Evolutionary conservation across 2,113 vertebrate species (phyloP).

Genomic region (Sarotherodon lohbergeri): DNA sequence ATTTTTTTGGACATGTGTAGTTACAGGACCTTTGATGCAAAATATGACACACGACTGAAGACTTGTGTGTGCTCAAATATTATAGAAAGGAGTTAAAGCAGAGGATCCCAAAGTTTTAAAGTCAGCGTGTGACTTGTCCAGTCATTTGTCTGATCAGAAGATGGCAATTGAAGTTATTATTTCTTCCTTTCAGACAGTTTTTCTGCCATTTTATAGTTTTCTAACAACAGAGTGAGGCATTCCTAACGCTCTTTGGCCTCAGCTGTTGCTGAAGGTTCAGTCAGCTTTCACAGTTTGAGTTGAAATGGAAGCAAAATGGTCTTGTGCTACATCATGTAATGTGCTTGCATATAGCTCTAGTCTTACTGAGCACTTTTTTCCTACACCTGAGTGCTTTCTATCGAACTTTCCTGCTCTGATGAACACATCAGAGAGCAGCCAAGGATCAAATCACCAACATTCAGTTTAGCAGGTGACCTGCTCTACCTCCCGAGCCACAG

Average conservation of each 20-base stretch:
- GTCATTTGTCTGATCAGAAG: background rate
- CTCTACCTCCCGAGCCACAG: background rate
- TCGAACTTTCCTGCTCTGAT: background rate
- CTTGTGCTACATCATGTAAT: background rate
- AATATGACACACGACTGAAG: background rate
- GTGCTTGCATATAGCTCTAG: background rate
- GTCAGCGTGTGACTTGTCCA: background rate
- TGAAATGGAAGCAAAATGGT: background rate
- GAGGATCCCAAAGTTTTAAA: background rate
- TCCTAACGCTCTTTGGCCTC: background rate
- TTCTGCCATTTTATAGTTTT: background rate
- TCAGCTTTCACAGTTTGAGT: background rate
- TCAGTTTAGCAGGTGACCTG: background rate
- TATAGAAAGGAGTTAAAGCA: background rate
- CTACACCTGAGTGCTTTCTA: background rate
- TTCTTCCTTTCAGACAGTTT: background rate
- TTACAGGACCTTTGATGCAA: background rate
- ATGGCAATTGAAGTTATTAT: background rate
- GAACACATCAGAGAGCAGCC: background rate
- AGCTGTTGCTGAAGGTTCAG: background rate
- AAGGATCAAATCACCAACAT: background rate
- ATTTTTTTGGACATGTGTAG: too few relatives aligned
- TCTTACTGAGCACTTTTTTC: background rate
- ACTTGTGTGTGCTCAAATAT: fast-evolving
- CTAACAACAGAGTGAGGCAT: fast-evolving